Conservation (phyloP, 2,113 vertebrate species). For the Accipiter cooperii region DNA sequence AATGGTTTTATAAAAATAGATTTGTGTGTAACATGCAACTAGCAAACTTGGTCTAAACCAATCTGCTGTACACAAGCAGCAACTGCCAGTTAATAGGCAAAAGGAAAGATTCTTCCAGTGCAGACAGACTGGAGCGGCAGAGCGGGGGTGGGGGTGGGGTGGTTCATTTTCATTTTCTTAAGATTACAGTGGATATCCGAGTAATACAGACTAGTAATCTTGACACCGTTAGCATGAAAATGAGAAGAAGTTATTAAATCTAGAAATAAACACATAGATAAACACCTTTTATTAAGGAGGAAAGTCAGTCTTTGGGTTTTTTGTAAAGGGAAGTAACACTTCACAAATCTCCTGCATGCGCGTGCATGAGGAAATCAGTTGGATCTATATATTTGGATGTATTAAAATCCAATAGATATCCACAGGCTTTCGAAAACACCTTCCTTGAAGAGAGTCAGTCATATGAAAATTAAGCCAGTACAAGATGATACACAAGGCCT, state of each 20-base stretch:
- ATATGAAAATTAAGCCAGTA: not conserved
- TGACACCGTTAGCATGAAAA: not conserved
- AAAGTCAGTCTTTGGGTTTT: not conserved
- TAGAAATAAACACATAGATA: not conserved
- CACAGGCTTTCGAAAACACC: rapidly evolving
- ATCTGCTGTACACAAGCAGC: not conserved
- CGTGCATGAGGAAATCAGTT: rapidly evolving
- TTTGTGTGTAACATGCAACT: not conserved
- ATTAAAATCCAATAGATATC: not conserved
- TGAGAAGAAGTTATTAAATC: not conserved
- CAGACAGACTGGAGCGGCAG: not conserved
- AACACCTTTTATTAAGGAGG: not conserved
- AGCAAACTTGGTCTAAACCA: not conserved
- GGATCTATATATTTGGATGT: not conserved
- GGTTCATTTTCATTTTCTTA: not conserved
- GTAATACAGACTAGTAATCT: not conserved
- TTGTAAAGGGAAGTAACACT: not conserved
- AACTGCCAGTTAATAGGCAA: not conserved
- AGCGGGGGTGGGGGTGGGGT: rapidly evolving
- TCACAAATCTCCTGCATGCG: rapidly evolving
- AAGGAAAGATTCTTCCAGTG: not conserved
- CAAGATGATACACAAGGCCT: not conserved
- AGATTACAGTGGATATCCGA: not conserved
- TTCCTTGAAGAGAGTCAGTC: not conserved
- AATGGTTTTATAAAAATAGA: not conserved